phyloP scores from a whole-genome alignment of 2,113 vertebrate genomes.

The Neofelis nebulosa region DNA sequence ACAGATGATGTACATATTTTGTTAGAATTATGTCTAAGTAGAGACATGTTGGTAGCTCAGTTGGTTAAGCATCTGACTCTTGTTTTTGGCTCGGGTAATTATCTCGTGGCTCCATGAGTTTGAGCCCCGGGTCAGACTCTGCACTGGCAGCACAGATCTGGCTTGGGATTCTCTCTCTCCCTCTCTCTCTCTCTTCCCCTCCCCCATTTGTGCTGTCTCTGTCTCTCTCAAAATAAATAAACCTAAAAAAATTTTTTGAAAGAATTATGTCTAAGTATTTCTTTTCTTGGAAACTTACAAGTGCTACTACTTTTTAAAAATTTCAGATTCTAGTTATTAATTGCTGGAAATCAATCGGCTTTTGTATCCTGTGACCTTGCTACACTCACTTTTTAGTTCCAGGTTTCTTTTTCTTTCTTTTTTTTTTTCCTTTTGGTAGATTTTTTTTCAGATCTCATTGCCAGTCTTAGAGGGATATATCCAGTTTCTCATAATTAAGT shows the following conservation, averaged over 20 bases:
- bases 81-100: too few relatives aligned
- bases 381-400: not conserved
- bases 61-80: too few relatives aligned
- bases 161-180: too few relatives aligned
- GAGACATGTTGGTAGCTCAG: too few relatives aligned
- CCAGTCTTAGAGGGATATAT: not conserved
- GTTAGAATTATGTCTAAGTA: not conserved
- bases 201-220: too few relatives aligned
- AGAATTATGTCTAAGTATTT: not conserved
- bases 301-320: not conserved
- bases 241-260: too few relatives aligned
- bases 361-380: not conserved
- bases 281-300: not conserved
- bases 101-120: too few relatives aligned
- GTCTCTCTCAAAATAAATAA: too few relatives aligned
- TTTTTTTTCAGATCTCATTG: not conserved
- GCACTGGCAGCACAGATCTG: too few relatives aligned
- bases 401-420: not conserved
- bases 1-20: not conserved
- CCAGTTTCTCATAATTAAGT: not conserved
- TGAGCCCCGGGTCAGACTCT: too few relatives aligned
- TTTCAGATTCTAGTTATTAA: not conserved
- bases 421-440: not conserved
- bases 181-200: too few relatives aligned
- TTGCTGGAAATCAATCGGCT: not conserved